Conservation (phyloP, 1,140 invertebrate genomes). For the Tetramorium simillimum region DNA sequence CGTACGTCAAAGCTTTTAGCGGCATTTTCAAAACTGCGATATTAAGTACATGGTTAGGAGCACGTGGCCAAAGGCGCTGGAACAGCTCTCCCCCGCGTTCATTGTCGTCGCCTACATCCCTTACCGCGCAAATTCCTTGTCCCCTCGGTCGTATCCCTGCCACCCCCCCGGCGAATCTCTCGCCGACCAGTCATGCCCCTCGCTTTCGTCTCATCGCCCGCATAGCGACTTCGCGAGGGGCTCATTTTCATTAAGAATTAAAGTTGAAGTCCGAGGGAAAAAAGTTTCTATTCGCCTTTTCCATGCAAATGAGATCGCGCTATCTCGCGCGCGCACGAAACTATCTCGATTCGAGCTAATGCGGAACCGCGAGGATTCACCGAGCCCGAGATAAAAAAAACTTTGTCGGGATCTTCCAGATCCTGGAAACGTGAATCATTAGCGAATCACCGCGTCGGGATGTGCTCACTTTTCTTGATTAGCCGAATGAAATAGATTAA, state of each 20-base stretch:
- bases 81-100: slow-evolving; percentile 80
- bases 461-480: slow-evolving; percentile 65
- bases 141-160: slow-evolving; percentile 66
- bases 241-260: slow-evolving; percentile 84
- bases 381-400: slow-evolving; percentile 58
- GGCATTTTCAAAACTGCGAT: slow-evolving; percentile 80
- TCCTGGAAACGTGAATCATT: slow-evolving; percentile 68
- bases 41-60: slow-evolving; percentile 82
- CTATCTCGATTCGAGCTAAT: slow-evolving; percentile 73
- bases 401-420: slow-evolving; percentile 42
- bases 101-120: slow-evolving; percentile 79
- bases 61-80: slow-evolving; percentile 83
- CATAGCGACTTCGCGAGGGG: slow-evolving; percentile 78
- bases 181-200: slow-evolving; percentile 69
- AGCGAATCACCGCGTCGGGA: slow-evolving; percentile 67
- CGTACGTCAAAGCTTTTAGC: neutral
- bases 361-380: slow-evolving; percentile 63
- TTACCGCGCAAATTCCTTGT: slow-evolving; percentile 65
- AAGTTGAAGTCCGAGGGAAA: slow-evolving; percentile 78
- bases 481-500: slow-evolving; percentile 67
- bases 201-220: slow-evolving; percentile 79
- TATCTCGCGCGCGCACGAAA: slow-evolving; percentile 67
- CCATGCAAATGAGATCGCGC: slow-evolving; percentile 79
- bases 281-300: slow-evolving; percentile 80
- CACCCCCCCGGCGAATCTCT: slow-evolving; percentile 47